Conservation (phyloP, 2,888 invertebrate genomes). For the Callyntrura sp. region DNA sequence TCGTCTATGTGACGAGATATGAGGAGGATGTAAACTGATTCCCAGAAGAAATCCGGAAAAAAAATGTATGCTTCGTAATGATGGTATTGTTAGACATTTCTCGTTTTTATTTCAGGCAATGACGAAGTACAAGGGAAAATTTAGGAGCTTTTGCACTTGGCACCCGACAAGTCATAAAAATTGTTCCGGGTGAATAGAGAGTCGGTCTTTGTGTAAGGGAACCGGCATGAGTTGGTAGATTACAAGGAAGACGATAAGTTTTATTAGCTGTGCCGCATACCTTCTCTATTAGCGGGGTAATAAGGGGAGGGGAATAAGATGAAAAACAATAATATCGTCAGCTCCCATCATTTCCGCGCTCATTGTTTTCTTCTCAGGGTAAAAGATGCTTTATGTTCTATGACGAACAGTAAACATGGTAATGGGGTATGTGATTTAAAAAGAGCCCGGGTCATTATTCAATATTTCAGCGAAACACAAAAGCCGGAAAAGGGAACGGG, state of each 20-base stretch:
- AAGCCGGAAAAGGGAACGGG: slow-evolving; percentile 1
- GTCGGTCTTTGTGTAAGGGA: too few species aligned
- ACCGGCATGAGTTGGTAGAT: slow-evolving; percentile 58
- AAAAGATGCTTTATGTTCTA: too few species aligned
- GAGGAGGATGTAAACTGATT: slow-evolving; percentile 46
- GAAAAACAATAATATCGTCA: slow-evolving; percentile 46
- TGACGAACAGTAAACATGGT: too few species aligned
- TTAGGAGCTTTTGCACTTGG: slow-evolving; percentile 26
- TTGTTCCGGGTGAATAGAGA: slow-evolving; percentile 65
- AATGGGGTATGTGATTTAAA: too few species aligned
- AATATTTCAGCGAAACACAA: slow-evolving; percentile 41
- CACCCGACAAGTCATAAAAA: slow-evolving; percentile 66
- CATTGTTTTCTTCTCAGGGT: too few species aligned
- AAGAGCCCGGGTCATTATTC: slow-evolving; percentile 47
- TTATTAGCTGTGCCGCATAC: slow-evolving; percentile 67
- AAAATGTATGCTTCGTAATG: slow-evolving; percentile 49
- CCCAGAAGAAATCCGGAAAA: slow-evolving; percentile 55
- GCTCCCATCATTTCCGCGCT: neutral
- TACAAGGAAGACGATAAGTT: slow-evolving; percentile 59
- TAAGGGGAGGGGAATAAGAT: slow-evolving; percentile 15
- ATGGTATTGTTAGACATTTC: slow-evolving; percentile 40
- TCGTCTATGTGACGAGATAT: too few species aligned
- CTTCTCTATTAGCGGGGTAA: slow-evolving; percentile 57
- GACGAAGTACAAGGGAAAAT: neutral
- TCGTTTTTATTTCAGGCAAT: neutral